phyloP scores from a whole-genome alignment of 2,888 invertebrate genomes.

The Patella caerulea region DNA sequence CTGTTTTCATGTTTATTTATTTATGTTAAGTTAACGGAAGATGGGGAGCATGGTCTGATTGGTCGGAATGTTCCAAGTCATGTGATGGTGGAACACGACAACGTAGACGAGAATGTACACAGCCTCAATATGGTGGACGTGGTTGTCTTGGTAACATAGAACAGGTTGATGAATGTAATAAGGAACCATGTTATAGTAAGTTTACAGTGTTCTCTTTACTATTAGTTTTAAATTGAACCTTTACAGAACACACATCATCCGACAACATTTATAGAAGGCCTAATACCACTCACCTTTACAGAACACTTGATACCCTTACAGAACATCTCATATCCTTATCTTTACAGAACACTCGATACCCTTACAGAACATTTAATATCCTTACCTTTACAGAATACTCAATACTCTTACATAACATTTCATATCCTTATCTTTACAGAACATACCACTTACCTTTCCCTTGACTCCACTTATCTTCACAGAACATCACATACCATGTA shows the following conservation, averaged over 20 bases:
- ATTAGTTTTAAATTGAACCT: too few species aligned
- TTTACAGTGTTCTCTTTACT: background rate
- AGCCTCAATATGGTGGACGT: slow-evolving; percentile 70
- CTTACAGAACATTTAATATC: background rate
- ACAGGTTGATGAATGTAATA: slow-evolving; percentile 64
- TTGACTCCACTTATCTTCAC: too few species aligned
- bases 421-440: too few species aligned
- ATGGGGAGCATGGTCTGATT: slow-evolving; percentile 75
- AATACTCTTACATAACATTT: background rate
- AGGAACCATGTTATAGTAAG: slow-evolving; percentile 65
- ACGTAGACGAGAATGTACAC: slow-evolving; percentile 73
- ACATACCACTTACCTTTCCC: too few species aligned
- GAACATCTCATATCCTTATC: too few species aligned
- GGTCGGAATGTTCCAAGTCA: slow-evolving; percentile 75
- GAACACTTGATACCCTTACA: too few species aligned
- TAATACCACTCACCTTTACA: too few species aligned
- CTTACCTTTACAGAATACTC: too few species aligned
- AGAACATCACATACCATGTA: background rate
- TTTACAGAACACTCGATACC: too few species aligned
- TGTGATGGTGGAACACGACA: slow-evolving; percentile 75
- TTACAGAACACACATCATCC: too few species aligned
- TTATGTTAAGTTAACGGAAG: slow-evolving; percentile 68
- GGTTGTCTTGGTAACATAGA: slow-evolving; percentile 69
- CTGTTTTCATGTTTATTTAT: background rate
- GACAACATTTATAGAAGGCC: too few species aligned